Conservation (phyloP, 1,140 invertebrate species). For the Drosophila pandora region DNA sequence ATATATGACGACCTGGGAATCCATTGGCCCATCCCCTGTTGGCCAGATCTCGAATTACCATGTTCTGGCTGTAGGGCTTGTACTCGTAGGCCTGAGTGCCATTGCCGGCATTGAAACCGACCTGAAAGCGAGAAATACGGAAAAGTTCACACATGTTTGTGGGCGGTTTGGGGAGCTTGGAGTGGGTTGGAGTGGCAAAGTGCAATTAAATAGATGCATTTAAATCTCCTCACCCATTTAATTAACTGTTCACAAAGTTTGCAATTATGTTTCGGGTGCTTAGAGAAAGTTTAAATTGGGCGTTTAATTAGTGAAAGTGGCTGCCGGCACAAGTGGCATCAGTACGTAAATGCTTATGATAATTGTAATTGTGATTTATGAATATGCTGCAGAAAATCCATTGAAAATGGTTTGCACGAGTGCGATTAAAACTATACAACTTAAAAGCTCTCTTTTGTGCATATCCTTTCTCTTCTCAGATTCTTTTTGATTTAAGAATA, state of each 20-base stretch:
- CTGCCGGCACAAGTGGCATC: constrained; percentile 24
- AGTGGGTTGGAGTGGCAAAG: background rate
- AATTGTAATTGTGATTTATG: constrained; percentile 21
- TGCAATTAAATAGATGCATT: constrained; percentile 29
- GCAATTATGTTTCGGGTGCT: constrained; percentile 42
- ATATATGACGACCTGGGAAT: constrained; percentile 95
- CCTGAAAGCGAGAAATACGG: constrained; percentile 84
- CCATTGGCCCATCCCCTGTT: constrained; percentile 94
- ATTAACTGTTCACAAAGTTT: constrained; percentile 54
- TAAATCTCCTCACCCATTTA: constrained; percentile 32
- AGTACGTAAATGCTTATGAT: background rate
- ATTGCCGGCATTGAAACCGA: constrained; percentile 98
- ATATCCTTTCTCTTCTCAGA: background rate
- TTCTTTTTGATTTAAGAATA: constrained; percentile 20
- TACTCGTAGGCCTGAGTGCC: constrained; percentile 96
- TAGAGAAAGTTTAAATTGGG: constrained; percentile 45
- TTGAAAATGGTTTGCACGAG: background rate
- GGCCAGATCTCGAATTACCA: constrained; percentile 92
- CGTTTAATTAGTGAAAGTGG: constrained; percentile 52
- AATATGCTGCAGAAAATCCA: background rate
- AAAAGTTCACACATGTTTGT: constrained; percentile 9
- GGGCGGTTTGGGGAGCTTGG: background rate
- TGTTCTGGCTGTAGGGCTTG: constrained; percentile 94
- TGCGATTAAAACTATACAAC: background rate
- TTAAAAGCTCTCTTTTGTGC: background rate